A percentile compares a stretch with the other conserved stretches of the same genome.
Conservation (phyloP, 2,797 vertebrate species). For the Halcyon leucocephala region DNA sequence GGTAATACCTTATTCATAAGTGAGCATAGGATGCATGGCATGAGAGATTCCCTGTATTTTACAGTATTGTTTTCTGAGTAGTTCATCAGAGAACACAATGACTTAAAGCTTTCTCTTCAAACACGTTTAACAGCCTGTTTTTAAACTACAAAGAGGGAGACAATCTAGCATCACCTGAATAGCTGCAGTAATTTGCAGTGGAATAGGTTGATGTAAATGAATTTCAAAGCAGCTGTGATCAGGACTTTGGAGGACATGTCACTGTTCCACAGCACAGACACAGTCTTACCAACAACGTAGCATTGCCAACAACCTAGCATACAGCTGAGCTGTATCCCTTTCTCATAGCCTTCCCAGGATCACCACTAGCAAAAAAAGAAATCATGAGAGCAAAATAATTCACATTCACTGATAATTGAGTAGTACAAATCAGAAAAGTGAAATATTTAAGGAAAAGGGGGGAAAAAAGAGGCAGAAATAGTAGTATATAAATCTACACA, state of each 20-base stretch:
- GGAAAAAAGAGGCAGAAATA: slow-evolving; percentile 7
- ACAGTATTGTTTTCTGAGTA: background rate
- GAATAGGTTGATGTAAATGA: background rate
- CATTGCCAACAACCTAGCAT: background rate
- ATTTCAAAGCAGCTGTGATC: background rate
- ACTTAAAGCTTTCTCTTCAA: background rate
- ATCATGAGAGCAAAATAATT: slow-evolving; percentile 38
- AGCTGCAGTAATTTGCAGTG: background rate
- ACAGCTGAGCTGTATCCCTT: background rate
- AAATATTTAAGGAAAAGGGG: slow-evolving; percentile 54
- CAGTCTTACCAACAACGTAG: background rate
- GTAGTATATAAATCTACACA: slow-evolving; percentile 71
- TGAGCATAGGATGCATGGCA: background rate
- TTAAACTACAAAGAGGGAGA: background rate
- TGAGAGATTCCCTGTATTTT: background rate
- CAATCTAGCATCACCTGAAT: background rate
- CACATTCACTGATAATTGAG: slow-evolving; percentile 62
- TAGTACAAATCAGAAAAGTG: slow-evolving; percentile 54
- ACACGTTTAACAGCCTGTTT: background rate
- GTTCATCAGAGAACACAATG: background rate
- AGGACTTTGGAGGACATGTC: background rate
- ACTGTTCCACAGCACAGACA: background rate
- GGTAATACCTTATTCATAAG: background rate
- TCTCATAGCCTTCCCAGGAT: background rate
- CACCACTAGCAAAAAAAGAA: slow-evolving; percentile 29